These are phyloP conservation scores for Cossypha polioptera DNA, from an alignment of 2,797 vertebrate species.

Conservation along the genomic window DNA sequence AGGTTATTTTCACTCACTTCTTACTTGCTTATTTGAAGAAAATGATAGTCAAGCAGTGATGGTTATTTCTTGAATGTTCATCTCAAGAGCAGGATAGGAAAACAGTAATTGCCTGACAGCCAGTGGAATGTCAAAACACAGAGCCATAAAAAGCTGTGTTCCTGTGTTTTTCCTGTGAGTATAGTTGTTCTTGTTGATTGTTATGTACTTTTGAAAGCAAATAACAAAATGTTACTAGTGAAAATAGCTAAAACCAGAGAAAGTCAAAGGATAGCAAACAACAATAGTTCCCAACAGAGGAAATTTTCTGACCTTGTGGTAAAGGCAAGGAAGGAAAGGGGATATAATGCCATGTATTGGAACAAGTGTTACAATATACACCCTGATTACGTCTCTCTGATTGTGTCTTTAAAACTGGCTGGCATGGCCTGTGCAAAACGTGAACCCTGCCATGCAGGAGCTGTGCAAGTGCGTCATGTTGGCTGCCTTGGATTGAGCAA, in stretches of 20 bases:
- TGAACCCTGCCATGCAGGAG: not conserved
- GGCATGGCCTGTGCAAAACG: not conserved
- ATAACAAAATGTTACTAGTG: not conserved
- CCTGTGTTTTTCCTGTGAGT: not conserved
- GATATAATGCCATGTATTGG: not conserved
- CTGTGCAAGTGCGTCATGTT: not conserved
- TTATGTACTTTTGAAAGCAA: constrained; percentile 1
- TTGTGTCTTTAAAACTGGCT: not conserved
- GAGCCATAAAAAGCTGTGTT: not conserved
- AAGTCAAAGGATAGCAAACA: not conserved
- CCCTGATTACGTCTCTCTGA: not conserved
- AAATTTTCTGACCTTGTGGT: constrained; percentile 2
- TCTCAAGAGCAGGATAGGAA: not conserved
- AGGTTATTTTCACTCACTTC: not conserved
- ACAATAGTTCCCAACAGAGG: not conserved
- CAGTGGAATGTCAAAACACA: not conserved
- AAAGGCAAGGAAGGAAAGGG: not conserved
- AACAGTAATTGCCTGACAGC: not conserved
- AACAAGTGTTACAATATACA: not conserved
- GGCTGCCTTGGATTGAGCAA: not conserved
- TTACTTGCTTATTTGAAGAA: not conserved
- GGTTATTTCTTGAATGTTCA: not conserved
- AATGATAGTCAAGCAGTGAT: not conserved
- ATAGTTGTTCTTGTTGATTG: not conserved
- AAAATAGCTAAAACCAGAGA: not conserved